phyloP scores from a whole-genome alignment of 2,888 invertebrate genomes.

The Tenthredo notha region DNA sequence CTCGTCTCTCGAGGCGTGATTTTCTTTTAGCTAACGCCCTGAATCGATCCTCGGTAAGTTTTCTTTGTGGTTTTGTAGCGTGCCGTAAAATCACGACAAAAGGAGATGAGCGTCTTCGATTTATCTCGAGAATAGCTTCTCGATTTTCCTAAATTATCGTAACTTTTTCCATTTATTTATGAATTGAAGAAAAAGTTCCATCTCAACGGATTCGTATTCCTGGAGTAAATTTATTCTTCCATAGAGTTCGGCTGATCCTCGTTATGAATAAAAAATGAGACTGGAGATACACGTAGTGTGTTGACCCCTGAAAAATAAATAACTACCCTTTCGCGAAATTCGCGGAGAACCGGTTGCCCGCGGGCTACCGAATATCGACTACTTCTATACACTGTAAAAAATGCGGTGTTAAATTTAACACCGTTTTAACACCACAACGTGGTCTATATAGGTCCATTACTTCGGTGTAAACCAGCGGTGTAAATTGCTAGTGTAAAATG shows the following conservation, averaged over 20 bases:
- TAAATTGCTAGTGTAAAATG: too few relatives aligned
- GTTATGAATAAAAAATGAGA: constrained; percentile 31
- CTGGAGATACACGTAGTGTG: background rate
- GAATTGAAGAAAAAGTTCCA: background rate
- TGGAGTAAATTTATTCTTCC: background rate
- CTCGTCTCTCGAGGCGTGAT: constrained; percentile 43
- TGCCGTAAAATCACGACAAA: constrained; percentile 4
- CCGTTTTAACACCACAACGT: too few relatives aligned
- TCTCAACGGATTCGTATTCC: background rate
- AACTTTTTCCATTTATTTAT: background rate
- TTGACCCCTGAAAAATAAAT: constrained; percentile 27
- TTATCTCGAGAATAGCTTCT: background rate
- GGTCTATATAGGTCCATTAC: too few relatives aligned
- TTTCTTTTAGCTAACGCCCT: background rate
- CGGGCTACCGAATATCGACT: constrained; percentile 22
- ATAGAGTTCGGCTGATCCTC: background rate
- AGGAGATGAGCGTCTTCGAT: background rate
- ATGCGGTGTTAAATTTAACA: too few relatives aligned
- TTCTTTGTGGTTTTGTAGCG: constrained; percentile 13
- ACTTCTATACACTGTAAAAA: too few relatives aligned
- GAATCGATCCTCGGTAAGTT: background rate
- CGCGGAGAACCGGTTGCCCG: background rate
- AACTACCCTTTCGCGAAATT: background rate
- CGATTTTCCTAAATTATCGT: background rate
- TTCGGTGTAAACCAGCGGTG: too few relatives aligned